phyloP scores from a whole-genome alignment of 1,140 invertebrate genomes.

The Achatina immaculata region DNA sequence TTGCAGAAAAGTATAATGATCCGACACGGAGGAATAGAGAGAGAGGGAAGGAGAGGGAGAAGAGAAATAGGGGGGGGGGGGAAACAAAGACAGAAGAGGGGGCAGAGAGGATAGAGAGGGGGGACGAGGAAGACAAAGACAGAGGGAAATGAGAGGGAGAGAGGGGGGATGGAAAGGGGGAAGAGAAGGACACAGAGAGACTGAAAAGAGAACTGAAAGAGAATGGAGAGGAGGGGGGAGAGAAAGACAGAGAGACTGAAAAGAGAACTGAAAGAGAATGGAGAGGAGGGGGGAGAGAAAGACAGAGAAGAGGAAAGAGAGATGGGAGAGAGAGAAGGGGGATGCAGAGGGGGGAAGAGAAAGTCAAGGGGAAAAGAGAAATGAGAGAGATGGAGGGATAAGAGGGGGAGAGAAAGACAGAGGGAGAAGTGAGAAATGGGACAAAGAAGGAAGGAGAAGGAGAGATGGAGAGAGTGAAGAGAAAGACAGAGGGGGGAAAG shows the following conservation, averaged over 20 bases:
- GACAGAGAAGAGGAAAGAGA: not conserved
- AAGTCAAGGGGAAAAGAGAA: too few species aligned
- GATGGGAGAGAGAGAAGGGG: not conserved
- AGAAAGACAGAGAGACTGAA: not conserved
- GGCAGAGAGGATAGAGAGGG: too few species aligned
- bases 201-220: not conserved
- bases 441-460: not conserved
- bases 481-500: not conserved
- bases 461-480: not conserved
- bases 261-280: not conserved
- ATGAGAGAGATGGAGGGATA: not conserved
- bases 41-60: too few species aligned
- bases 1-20: too few species aligned
- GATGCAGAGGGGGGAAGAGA: not conserved
- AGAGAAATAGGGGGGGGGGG: too few species aligned
- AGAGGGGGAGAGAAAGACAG: not conserved
- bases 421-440: not conserved
- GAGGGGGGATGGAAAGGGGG: not conserved
- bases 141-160: not conserved
- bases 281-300: not conserved
- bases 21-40: too few species aligned
- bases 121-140: too few species aligned
- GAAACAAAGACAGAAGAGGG: too few species aligned
- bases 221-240: not conserved
- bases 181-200: not conserved